Base-by-base conservation (phyloP, 2,888 invertebrate genomes). In the Parapristionchus giblindavisi region DNA sequence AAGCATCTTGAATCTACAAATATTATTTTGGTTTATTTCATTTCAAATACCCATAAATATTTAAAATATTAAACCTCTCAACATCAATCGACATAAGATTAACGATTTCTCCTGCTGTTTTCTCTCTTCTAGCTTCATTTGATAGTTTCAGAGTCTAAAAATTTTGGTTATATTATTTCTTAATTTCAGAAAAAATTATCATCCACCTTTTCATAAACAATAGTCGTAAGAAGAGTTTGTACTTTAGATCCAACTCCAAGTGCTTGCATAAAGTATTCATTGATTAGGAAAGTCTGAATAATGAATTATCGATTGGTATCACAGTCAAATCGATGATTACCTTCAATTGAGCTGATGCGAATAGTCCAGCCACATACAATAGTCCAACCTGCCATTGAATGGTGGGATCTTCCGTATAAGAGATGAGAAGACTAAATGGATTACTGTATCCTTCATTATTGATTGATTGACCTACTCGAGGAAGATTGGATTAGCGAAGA, bases 71-170 rank as follows among this genome's bases (percentile, higher is more conserved):
- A 11, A 27, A 61, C 61, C 61, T 82, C 76, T 90, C 89, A 24
- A 89, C 88, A 78, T 90, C 90, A 52, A 90, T 89, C 6, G 90
- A 88, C 89, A 91, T 91, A 77, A 91, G 80, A 82, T 91, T 91
- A 1, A 91, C 90, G 70, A 91, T 90, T 84, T 87, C 91, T 29
- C 91, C 91, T 29, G 66, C 66, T 3, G 66, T 66, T 32, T 66
- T 66, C 66, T 66, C 66, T 6, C 66, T 40, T 5, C 66, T 32
- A 17, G 66, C 66, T 6, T n/a, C 43, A 36, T 27, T 32, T 3
- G 66, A 66, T 21, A 66, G 34, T 66, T 66, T 66, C n/a, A 66
- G 66, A 2, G 66, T 66, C 66, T 66, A n/a, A 43, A 17, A 43
- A 43, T 43, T 43, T 43, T 43, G 43, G 17, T 43, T 43, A 14